Conservation (phyloP, 2,888 invertebrate species). For the Perizoma flavofasciatum region DNA sequence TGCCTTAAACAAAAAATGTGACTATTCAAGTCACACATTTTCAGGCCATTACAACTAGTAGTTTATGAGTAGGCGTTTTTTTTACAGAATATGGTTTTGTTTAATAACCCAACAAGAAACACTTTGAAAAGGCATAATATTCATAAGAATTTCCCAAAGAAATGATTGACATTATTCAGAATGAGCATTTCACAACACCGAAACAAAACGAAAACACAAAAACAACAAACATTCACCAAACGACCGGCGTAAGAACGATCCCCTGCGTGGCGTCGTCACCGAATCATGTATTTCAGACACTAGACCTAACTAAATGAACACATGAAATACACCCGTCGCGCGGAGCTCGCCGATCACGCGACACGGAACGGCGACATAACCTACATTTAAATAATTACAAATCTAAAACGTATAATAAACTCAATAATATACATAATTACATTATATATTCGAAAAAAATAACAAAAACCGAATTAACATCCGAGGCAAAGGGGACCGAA, state of each 20-base stretch:
- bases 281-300: slow-evolving; percentile 75
- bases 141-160: slow-evolving; percentile 65
- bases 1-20: slow-evolving; percentile 18
- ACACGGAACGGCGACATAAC: slow-evolving; percentile 61
- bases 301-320: slow-evolving; percentile 83
- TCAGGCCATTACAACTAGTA: slow-evolving; percentile 25
- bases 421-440: slow-evolving; percentile 83
- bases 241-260: slow-evolving; percentile 67
- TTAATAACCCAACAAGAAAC: slow-evolving; percentile 15
- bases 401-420: slow-evolving; percentile 80
- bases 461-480: slow-evolving; percentile 63
- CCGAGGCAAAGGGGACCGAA: slow-evolving; percentile 34
- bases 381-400: slow-evolving; percentile 80
- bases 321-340: slow-evolving; percentile 78
- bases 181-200: slow-evolving; percentile 72
- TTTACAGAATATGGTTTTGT: slow-evolving; percentile 13
- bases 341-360: slow-evolving; percentile 53
- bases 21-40: slow-evolving; percentile 23
- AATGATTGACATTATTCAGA: slow-evolving; percentile 83
- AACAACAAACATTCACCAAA: slow-evolving; percentile 77
- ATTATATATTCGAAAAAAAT: slow-evolving; percentile 78
- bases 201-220: slow-evolving; percentile 71
- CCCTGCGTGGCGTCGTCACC: slow-evolving; percentile 63
- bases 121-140: slow-evolving; percentile 35
- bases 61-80: slow-evolving; percentile 6